Conservation (phyloP, 1,140 invertebrate genomes). For the Ceratoteleas bidentatus region DNA sequence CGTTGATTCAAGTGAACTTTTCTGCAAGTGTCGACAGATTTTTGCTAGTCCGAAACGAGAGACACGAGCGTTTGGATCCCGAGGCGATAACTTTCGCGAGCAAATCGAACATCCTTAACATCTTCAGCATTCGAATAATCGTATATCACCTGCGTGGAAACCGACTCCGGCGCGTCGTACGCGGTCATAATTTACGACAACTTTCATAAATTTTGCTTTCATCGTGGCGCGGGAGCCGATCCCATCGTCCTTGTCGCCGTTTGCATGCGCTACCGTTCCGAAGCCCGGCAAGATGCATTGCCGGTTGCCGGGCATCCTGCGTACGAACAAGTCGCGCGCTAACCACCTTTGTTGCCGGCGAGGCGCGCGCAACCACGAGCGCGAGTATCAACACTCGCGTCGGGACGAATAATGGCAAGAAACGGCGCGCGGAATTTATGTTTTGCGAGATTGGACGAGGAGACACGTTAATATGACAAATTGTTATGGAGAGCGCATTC, state of each 20-base stretch:
- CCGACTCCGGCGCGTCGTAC: constrained; percentile 1
- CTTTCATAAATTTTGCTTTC: constrained; percentile 59
- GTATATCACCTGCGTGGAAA: background rate
- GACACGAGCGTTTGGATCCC: no score
- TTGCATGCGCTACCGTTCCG: constrained; percentile 62
- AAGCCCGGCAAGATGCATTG: constrained; percentile 56
- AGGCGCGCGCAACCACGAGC: constrained; percentile 23
- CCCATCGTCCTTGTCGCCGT: constrained; percentile 63
- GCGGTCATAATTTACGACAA: constrained; percentile 41
- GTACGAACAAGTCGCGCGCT: constrained; percentile 40
- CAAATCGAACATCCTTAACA: constrained; percentile 7
- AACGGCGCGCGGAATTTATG: constrained; percentile 50
- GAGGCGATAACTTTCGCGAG: background rate
- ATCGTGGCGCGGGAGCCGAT: constrained; percentile 20
- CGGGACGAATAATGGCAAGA: constrained; percentile 40
- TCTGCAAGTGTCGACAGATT: no score
- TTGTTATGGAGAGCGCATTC: constrained; percentile 28
- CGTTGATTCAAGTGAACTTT: no score
- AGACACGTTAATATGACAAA: constrained; percentile 60
- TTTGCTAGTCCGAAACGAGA: no score
- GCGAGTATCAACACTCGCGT: constrained; percentile 51
- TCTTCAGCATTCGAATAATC: constrained; percentile 3
- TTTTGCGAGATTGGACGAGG: constrained; percentile 39
- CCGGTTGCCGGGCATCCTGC: constrained; percentile 50
- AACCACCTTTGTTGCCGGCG: constrained; percentile 63